Evolutionary conservation across 2,113 vertebrate species (phyloP).

Genomic region (Herpetotheres cachinnans): DNA sequence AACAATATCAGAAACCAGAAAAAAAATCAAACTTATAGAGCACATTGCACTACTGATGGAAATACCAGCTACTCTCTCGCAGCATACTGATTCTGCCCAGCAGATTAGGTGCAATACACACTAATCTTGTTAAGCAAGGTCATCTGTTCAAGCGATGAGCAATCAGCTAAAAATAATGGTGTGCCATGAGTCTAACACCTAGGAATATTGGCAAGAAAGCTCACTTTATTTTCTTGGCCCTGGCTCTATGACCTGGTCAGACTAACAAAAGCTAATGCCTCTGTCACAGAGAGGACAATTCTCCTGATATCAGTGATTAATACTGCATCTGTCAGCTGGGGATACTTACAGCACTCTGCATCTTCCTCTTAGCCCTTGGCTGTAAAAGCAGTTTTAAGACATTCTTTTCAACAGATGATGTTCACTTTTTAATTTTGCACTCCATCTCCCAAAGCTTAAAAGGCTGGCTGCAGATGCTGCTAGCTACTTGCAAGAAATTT

Average conservation of each 20-base stretch:
- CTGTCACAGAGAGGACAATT: background rate
- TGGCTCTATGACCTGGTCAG: conserved; percentile 45
- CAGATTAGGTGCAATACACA: background rate
- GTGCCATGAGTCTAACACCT: conserved; percentile 29
- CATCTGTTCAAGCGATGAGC: conserved; percentile 33
- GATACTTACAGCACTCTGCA: background rate
- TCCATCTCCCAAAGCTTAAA: background rate
- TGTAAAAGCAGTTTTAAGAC: conserved; percentile 11
- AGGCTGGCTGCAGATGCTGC: conserved; percentile 34
- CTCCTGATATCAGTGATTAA: conserved; percentile 18
- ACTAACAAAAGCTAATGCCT: conserved; percentile 28
- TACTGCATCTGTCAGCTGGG: conserved; percentile 16
- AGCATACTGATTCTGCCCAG: background rate
- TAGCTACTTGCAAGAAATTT: conserved; percentile 26
- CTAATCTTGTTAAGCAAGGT: conserved; percentile 33
- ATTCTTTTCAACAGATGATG: background rate
- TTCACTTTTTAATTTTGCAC: background rate
- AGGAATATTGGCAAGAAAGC: conserved; percentile 35
- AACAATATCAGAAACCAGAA: background rate
- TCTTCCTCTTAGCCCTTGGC: background rate
- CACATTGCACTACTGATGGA: background rate
- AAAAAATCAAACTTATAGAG: background rate
- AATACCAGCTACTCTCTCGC: background rate
- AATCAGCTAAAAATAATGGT: conserved; percentile 59
- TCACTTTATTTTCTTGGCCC: conserved; percentile 32